Conservation (phyloP, 2,888 invertebrate species). For the Deroplatys truncata region DNA sequence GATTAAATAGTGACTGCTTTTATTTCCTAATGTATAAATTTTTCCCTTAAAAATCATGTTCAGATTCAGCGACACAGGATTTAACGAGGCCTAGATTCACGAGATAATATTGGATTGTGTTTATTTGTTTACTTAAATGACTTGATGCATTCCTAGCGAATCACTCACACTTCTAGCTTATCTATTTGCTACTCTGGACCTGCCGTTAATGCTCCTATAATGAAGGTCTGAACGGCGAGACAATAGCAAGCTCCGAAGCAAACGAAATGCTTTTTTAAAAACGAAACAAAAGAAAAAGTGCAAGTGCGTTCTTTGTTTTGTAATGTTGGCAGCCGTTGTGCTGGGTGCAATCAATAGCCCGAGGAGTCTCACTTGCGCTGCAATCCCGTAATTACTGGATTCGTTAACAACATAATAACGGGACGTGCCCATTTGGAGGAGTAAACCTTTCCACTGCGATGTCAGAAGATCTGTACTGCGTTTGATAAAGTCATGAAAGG, state of each 20-base stretch:
- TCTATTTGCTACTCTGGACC: background rate
- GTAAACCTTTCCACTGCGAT: background rate
- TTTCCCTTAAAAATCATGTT: too few species aligned
- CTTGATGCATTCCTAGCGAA: background rate
- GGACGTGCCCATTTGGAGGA: background rate
- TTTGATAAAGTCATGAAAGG: background rate
- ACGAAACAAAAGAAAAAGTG: background rate
- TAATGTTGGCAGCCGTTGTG: background rate
- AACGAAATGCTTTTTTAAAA: background rate
- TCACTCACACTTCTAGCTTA: background rate
- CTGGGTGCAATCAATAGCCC: background rate
- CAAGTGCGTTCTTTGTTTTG: background rate
- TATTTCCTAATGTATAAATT: too few species aligned
- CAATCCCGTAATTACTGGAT: background rate
- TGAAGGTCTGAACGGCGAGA: background rate
- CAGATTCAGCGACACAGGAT: too few species aligned
- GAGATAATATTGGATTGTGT: too few species aligned
- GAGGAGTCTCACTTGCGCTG: background rate
- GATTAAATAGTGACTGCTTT: too few species aligned
- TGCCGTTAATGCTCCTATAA: background rate
- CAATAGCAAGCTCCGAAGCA: background rate
- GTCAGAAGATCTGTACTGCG: background rate
- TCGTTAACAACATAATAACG: background rate
- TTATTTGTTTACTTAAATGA: background rate
- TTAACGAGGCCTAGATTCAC: too few species aligned